Base-by-base conservation (phyloP, 2,888 invertebrate genomes). In the Trichopoda pennipes region DNA sequence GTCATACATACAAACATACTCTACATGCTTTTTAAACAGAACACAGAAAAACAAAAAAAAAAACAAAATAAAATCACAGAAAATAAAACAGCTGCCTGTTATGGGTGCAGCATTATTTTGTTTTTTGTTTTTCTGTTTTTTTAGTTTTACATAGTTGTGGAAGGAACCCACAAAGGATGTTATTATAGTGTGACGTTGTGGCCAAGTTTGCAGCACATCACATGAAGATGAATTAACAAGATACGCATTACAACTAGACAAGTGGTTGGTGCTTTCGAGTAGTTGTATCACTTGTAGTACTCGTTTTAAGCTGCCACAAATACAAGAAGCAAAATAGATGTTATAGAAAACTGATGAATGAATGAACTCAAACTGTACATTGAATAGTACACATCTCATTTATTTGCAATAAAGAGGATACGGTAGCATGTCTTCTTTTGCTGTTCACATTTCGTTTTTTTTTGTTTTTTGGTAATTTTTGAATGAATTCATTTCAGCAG, bases 151-250 rank as follows among this genome's bases (percentile, higher is more conserved):
- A 64, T 79, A 53, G 58, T 61, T 75, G 77, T 55, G 64, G 80
- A 76, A 72, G 56, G 75, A 72, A 73, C 63, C 61, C 81, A 81
- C 72, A 73, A 77, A 73, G 81, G 75, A 70, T 78, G 77, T 66
- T 60, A 6, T 28, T 28, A 6, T 28, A 68, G 64, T 60, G 32
- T 66, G 56, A 66, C 10, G 47, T 19, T 69, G n/a, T n/a, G 70
- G 78, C 60, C 78, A 78, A 70, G 70, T 44, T n/a, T 17, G 60
- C 55, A 66, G 35, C 60, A 69, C 68, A 74, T 80, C 79, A 55
- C 68, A 80, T 60, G 61, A 75, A 82, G 82, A 82, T 82, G 79
- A 75, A 82, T 75, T 82, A 82, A 79, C 79, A 75, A 79, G 82
- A 82, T 82, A 82, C 79, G 82, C 72, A 76, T 56, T 79, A 70